A percentile compares a stretch with the other conserved stretches of the same genome.
Evolutionary conservation across 2,113 vertebrate species (phyloP).

Genomic region (Pimephales promelas): DNA sequence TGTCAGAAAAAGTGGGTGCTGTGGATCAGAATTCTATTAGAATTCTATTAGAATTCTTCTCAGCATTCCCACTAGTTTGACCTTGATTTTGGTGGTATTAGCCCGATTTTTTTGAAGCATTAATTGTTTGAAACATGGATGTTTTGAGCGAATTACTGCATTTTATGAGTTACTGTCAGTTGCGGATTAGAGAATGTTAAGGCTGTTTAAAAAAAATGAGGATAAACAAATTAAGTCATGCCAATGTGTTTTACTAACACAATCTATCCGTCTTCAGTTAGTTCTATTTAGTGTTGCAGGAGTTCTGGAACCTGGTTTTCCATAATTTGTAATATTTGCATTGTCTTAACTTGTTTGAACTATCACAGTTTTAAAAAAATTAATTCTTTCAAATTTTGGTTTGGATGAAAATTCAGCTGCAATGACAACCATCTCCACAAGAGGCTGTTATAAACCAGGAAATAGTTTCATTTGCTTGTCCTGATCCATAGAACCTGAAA

Average conservation of each 20-base stretch:
- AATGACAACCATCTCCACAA: constrained; percentile 36
- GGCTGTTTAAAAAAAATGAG: background rate
- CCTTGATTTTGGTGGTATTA: no score
- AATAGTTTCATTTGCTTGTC: background rate
- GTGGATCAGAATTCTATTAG: background rate
- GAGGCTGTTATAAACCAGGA: constrained; percentile 33
- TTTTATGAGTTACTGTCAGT: background rate
- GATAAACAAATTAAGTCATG: background rate
- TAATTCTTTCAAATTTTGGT: background rate
- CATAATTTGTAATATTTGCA: background rate
- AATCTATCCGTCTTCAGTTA: background rate
- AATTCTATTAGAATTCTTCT: background rate
- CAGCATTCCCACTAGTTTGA: background rate
- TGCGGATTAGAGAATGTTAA: background rate
- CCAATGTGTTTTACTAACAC: background rate
- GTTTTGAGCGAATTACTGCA: background rate
- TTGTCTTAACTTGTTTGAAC: background rate
- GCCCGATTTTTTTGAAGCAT: no score
- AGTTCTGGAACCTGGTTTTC: background rate
- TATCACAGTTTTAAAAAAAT: background rate
- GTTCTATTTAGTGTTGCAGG: background rate
- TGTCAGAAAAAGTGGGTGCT: background rate
- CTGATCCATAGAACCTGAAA: background rate
- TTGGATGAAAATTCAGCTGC: background rate
- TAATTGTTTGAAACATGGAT: background rate